Percentiles rank a stretch among this genome's conserved stretches.
These are phyloP conservation scores for Dascyllus trimaculatus DNA, from an alignment of 2,113 vertebrate species.

Conservation along the genomic window DNA sequence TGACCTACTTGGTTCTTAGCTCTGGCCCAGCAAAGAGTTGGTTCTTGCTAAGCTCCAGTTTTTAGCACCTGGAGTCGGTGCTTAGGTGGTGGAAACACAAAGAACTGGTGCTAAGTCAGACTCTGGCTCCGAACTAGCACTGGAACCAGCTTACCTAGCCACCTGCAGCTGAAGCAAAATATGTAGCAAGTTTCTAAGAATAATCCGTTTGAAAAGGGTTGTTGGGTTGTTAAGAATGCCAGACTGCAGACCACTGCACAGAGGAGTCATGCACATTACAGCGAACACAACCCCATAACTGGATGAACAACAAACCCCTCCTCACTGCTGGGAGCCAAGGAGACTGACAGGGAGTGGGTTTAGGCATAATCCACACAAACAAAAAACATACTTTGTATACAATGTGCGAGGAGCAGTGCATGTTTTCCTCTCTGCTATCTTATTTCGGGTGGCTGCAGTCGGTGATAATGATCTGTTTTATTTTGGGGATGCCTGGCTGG, in stretches of 20 bases:
- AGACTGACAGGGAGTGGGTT: constrained; percentile 44
- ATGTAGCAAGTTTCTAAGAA: constrained; percentile 31
- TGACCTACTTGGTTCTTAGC: no score
- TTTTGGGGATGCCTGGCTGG: constrained; percentile 73
- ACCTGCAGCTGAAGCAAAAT: constrained; percentile 39
- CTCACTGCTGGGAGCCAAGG: constrained; percentile 21
- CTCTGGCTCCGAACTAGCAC: no score
- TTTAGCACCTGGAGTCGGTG: no score
- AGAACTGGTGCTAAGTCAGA: no score
- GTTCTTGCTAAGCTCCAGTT: no score
- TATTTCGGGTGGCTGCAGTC: constrained; percentile 50
- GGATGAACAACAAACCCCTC: constrained; percentile 37
- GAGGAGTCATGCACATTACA: constrained; percentile 3
- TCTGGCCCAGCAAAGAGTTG: no score
- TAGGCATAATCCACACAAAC: constrained; percentile 43
- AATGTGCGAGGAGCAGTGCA: constrained; percentile 23
- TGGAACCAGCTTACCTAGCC: constrained; percentile 3
- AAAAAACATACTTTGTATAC: constrained; percentile 52
- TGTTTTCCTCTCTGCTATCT: constrained; percentile 42
- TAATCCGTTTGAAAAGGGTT: constrained; percentile 49
- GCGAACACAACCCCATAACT: constrained; percentile 37
- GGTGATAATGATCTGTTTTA: constrained; percentile 79
- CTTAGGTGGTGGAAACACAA: no score
- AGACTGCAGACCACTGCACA: constrained; percentile 33
- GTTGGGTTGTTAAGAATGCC: constrained; percentile 17